These are phyloP conservation scores for Illadopsis cleaveri DNA, from an alignment of 2,113 vertebrate genomes.

Conservation along the genomic window DNA sequence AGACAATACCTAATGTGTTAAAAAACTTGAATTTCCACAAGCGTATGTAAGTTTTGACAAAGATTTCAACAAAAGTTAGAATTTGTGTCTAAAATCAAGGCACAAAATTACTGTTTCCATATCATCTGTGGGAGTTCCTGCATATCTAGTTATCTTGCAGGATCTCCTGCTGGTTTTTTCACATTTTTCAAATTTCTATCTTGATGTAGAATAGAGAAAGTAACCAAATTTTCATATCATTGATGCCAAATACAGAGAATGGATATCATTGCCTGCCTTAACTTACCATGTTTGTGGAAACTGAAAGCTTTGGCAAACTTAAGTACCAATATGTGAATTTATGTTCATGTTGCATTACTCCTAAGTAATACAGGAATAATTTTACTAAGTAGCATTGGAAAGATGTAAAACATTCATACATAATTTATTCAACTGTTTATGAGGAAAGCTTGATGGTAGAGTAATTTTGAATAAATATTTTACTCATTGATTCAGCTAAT, in stretches of 20 bases:
- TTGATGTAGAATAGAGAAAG: background rate
- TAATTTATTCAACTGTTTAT: constrained; percentile 29
- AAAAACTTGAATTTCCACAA: background rate
- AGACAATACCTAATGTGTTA: background rate
- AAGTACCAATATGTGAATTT: background rate
- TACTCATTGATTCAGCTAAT: constrained; percentile 1
- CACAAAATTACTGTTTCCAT: background rate
- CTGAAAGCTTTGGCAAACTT: background rate
- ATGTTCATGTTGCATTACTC: background rate
- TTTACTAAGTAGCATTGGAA: background rate
- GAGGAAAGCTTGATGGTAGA: background rate
- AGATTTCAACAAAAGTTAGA: background rate
- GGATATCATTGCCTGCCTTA: background rate
- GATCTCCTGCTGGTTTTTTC: fast-evolving
- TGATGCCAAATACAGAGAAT: background rate
- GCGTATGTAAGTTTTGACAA: background rate
- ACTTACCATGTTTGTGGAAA: background rate
- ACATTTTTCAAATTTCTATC: background rate
- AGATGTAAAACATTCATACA: background rate
- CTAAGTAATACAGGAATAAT: background rate
- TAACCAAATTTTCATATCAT: background rate
- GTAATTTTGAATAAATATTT: constrained; percentile 48
- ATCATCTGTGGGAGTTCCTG: background rate
- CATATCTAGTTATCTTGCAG: background rate
- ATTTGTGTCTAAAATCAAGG: background rate